Evolutionary conservation across 2,113 vertebrate species (phyloP).

Genomic region (Tursiops truncatus): DNA sequence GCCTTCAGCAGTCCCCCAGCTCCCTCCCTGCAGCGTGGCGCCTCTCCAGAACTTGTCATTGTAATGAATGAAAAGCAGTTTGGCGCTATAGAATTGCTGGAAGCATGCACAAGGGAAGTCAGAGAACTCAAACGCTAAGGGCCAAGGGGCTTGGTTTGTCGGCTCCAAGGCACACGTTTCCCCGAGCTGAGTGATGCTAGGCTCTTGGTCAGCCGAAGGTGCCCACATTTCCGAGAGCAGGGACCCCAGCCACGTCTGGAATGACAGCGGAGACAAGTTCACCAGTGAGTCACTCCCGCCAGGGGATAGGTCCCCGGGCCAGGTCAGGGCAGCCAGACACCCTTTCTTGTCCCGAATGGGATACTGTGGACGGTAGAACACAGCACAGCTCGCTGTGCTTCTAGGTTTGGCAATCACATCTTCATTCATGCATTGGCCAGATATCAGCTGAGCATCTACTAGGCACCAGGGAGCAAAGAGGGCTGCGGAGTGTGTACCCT

Average conservation of each 20-base stretch:
- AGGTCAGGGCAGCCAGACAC: neutral
- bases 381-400: neutral
- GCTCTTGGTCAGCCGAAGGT: neutral
- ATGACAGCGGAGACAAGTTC: neutral
- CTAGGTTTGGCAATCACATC: neutral
- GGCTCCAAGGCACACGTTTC: accelerated
- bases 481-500: accelerated
- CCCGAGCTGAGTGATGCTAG: no score
- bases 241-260: neutral
- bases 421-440: neutral
- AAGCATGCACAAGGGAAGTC: neutral
- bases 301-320: accelerated
- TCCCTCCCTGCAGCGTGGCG: accelerated
- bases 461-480: neutral
- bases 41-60: neutral
- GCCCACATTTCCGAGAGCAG: accelerated
- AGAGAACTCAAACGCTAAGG: neutral
- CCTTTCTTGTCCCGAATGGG: neutral
- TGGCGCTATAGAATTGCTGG: neutral
- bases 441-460: accelerated
- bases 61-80: neutral
- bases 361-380: neutral
- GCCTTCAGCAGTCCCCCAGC: accelerated
- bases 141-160: neutral
- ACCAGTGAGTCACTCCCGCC: neutral